phyloP scores from a whole-genome alignment of 2,888 invertebrate genomes.

The Idaea straminata region DNA sequence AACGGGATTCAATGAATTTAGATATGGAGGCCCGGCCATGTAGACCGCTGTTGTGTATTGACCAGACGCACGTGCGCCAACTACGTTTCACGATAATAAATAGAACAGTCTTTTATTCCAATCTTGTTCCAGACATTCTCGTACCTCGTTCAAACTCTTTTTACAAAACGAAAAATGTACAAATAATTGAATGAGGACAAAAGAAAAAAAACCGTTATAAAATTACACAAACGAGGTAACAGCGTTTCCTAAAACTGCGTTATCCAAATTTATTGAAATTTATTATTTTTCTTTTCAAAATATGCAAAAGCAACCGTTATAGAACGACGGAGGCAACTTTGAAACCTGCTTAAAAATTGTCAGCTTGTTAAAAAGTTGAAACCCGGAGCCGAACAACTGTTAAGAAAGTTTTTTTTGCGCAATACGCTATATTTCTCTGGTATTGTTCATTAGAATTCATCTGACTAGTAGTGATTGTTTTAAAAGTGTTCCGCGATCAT shows the following conservation, averaged over 20 bases:
- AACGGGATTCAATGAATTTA: slow-evolving; percentile 25
- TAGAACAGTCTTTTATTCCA: background rate
- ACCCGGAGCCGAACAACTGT: slow-evolving; percentile 9
- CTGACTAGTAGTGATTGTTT: background rate
- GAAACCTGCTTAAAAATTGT: slow-evolving; percentile 21
- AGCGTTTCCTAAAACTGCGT: slow-evolving; percentile 18
- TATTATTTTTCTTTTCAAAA: slow-evolving; percentile 18
- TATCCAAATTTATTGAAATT: slow-evolving; percentile 18
- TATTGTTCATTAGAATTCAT: slow-evolving; percentile 1
- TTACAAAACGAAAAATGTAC: background rate
- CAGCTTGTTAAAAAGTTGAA: slow-evolving; percentile 24
- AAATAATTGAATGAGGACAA: slow-evolving; percentile 9
- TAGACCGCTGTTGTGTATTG: background rate
- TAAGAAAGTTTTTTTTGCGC: slow-evolving; percentile 17
- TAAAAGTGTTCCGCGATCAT: background rate
- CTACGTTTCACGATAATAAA: slow-evolving; percentile 14
- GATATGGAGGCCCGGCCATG: slow-evolving; percentile 1
- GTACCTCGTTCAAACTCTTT: background rate
- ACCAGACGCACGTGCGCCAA: slow-evolving; percentile 4
- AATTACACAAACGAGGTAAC: slow-evolving; percentile 12
- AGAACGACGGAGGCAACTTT: slow-evolving; percentile 15
- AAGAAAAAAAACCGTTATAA: slow-evolving; percentile 12
- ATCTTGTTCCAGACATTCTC: background rate
- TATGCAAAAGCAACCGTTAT: slow-evolving; percentile 11
- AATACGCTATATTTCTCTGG: slow-evolving; percentile 4